phyloP scores from a whole-genome alignment of 1,140 invertebrate genomes.

The Leptoteleia sp. region DNA sequence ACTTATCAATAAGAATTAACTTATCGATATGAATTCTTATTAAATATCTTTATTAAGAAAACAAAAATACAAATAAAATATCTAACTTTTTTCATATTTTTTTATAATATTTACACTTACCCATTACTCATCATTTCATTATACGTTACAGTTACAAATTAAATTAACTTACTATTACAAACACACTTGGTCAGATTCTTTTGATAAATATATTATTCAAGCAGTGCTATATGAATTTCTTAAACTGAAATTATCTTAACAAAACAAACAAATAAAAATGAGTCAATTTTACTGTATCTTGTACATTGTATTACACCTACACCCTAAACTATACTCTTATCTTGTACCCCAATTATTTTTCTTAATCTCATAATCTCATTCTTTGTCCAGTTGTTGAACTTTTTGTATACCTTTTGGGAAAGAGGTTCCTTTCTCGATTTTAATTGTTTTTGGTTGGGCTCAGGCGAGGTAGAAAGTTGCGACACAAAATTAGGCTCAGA shows the following conservation, averaged over 20 bases:
- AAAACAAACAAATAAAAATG: conserved; percentile 10
- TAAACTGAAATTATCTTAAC: conserved; percentile 10
- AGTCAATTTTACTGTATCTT: no score
- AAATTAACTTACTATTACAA: background rate
- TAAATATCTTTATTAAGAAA: no score
- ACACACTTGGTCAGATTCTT: conserved; percentile 7
- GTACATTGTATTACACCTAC: no score
- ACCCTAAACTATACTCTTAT: no score
- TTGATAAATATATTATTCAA: conserved; percentile 69
- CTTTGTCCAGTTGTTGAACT: no score
- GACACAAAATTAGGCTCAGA: conserved; percentile 75
- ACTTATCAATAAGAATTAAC: no score
- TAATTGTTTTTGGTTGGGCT: conserved; percentile 79
- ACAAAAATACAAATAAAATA: no score
- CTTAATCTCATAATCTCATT: no score
- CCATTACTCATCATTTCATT: background rate
- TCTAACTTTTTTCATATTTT: no score
- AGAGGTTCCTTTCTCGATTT: conserved; percentile 79
- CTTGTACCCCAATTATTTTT: no score
- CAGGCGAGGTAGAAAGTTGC: conserved; percentile 78
- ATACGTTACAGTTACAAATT: background rate
- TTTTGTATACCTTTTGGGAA: conserved; percentile 80
- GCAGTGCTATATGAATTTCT: conserved; percentile 77
- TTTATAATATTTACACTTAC: no score
- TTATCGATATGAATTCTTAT: no score